Base-by-base conservation (phyloP, 2,797 vertebrate species). In the Characodon lateralis region DNA sequence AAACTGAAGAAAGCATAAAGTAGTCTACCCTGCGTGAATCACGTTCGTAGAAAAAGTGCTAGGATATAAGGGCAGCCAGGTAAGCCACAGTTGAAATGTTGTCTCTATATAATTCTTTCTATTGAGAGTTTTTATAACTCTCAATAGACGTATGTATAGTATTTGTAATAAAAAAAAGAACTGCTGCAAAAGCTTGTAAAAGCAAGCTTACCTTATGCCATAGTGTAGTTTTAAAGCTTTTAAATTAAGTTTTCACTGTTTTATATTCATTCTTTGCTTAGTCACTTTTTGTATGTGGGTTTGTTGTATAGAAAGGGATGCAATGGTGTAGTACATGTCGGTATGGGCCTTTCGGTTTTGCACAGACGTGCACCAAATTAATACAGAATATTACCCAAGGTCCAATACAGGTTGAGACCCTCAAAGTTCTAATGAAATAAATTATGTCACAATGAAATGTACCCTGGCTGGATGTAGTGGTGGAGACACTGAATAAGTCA, bases 1-100 rank as follows among this genome's bases (percentile, higher is more conserved):
- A 81, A 90, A 85, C 77, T 65, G 8, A 70, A 63, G 71, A 77
- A 83, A 69, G 74, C 61, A 78, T 59, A 75, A 72, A 81, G 24
- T 24, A 35, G 35, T 35, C 35, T 35, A 63, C 20, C 26, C 61
- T 58, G 35, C 70, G 74, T 58, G 6, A 71, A 39, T 66, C 73
- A 28, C 6, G 22, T 48, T 66, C 4, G 56, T 9, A 51, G 50
- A 3, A 61, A 77, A 72, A 66, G 72, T 18, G 39, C 28, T 63
- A 48, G 0, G 50, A 7, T 56, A 39, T 61, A 69, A 76, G 10
- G 24, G 22, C 31, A 31, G 26, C 35, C 53, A 20, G 28, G 8
- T 65, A 71, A 73, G 69, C 53, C 31, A 41, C 50, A 74, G 35
- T 63, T 81, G 31, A 48, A 79, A 71, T 43, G 48, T 39, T 73